These are phyloP conservation scores for Atopsyche davidsoni DNA, from an alignment of 1,140 invertebrate genomes.

Conservation along the genomic window DNA sequence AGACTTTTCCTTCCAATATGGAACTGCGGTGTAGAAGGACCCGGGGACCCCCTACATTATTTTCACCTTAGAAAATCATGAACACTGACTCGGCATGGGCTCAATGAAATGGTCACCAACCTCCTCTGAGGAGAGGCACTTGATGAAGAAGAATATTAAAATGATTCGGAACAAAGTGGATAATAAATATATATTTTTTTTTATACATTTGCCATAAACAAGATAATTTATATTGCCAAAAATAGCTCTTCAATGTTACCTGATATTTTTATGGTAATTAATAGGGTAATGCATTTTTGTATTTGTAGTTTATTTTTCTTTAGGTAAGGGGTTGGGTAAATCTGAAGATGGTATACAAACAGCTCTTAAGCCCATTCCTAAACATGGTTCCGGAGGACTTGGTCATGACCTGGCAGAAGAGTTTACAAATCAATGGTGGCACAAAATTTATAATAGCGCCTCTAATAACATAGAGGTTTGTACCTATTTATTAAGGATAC, in stretches of 20 bases:
- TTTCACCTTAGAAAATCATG: no score
- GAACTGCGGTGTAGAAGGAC: no score
- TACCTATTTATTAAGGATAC: no score
- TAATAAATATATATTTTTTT: not conserved
- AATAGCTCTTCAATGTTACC: not conserved
- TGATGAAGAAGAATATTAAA: not conserved
- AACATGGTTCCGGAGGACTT: slow-evolving; percentile 70
- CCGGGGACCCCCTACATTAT: no score
- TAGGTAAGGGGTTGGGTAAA: slow-evolving; percentile 77
- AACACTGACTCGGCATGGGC: no score
- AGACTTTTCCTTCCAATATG: no score
- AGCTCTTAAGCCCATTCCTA: slow-evolving; percentile 69
- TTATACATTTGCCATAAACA: not conserved
- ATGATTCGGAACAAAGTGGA: not conserved
- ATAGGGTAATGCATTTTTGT: not conserved
- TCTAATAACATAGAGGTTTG: slow-evolving; percentile 59
- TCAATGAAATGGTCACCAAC: no score
- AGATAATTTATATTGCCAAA: not conserved
- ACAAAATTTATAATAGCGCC: slow-evolving; percentile 67
- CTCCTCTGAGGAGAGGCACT: no score
- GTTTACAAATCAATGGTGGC: slow-evolving; percentile 79
- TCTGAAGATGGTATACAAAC: slow-evolving; percentile 66
- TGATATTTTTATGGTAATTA: not conserved
- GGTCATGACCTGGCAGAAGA: slow-evolving; percentile 65
- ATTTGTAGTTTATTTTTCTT: slow-evolving; percentile 3